Base-by-base conservation (phyloP, 2,113 vertebrate species). In the Upupa epops region DNA sequence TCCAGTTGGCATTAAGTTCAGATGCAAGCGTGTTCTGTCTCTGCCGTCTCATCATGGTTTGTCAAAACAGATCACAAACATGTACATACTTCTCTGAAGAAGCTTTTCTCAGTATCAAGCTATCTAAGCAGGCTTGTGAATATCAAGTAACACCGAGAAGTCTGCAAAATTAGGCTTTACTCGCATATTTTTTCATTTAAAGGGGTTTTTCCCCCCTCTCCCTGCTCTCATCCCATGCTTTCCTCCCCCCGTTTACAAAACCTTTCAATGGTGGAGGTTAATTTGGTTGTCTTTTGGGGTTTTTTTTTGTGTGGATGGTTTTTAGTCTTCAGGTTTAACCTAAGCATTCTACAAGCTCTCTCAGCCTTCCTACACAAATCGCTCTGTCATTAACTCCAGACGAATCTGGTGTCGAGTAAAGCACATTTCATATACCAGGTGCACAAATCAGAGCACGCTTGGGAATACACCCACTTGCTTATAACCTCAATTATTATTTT, bases 1-100 rank as follows among this genome's bases (percentile, higher is more conserved):
- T 92, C 83, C 61, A 95, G 70, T 51, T 96, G 95, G 90, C 93
- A 90, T 36, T 16, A 84, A 89, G 86, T 72, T 87, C 86, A 84
- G 83, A 96, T 89, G 56, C 61, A 90, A 86, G 92, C 83, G 74
- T 55, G 49, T 76, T 92, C 92, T 42, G 66, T n/a, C 83, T 90
- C 66, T 86, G 94, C 76, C 22, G 2, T n/a, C 77, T 94, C 86
- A 69, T 55, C 83, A 31, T 1, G 29, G 83, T 94, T 94, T 92
- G 86, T 78, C 63, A 54, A 86, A 94, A 86, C 80, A 82, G 73
- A 88, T 79, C 77, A 95, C 70, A 94, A 96, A 87, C 66, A 75
- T 12, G 70, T 59, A 93, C 31, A 32, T 61, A 72, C 77, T 90
- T 70, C 55, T 88, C 88, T 82, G 46, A 92, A 90, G 54, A 91